Base-by-base conservation (phyloP, 2,797 vertebrate species). In the Babyrousa celebensis region DNA sequence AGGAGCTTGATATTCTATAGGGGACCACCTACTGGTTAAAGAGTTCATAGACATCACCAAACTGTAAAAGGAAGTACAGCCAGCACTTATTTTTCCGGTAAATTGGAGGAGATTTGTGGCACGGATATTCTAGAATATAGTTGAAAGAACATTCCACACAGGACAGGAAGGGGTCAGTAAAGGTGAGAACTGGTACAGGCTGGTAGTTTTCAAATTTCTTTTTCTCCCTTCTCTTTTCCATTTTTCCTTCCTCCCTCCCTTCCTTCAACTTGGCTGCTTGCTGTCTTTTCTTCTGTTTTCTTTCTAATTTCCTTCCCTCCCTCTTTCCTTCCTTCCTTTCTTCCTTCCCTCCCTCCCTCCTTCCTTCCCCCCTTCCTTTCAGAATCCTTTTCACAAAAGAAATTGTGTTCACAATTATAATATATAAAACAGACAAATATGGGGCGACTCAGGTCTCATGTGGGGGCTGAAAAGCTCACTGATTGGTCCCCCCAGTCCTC, bases 371-470 rank as follows among this genome's bases (percentile, higher is more conserved):
- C 72, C 71, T 80, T 85, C 43, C 83, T 60, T 89, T 86, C 82
- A 60, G 62, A 62, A 89, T 67, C 17, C 4, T 27, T 56, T 80
- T 92, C 27, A 84, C 54, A 67, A 93, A 96, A 79, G 32, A 91
- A 95, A 84, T 56, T 56, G 8, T 84, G 40, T 58, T 89, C 36
- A 58, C 5, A 52, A 68, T 68, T 77, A 17, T 8, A 95, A 32
- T n/a, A 52, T 11, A 23, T 48, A 93, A 92, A 74, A 67, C 29
- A 52, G 11, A 43, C 11, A 29, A 65, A 94, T 83, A n/a, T 21
- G 12, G 12, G 58, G 23, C 20, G 21, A 21, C 36, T 92, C 43
- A 74, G 14, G 7, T 52, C 80, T 6, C 1, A 1, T 12, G 2
- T 17, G 4, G 18, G 52, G 23, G 7, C 29, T 82, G n/a, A 70